Evolutionary conservation across 2,888 invertebrate species (phyloP).

Genomic region (Beris chalybata): DNA sequence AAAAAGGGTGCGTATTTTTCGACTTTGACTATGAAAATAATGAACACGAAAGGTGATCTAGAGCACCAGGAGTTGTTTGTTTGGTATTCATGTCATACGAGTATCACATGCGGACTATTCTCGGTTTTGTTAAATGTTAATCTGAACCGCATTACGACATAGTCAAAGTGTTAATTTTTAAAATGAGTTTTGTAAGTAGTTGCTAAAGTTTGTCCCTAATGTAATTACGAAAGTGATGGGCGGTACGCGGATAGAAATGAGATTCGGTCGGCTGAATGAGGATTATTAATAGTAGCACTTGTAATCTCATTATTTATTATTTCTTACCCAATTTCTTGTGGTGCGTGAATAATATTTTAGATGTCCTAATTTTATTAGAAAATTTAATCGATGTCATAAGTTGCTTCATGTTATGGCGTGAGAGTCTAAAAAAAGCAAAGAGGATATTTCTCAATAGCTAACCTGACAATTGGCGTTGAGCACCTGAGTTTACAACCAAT

Average conservation of each 20-base stretch:
- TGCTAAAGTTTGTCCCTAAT: not conserved
- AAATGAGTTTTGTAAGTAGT: not conserved
- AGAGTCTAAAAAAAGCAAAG: too few species aligned
- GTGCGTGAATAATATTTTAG: too few species aligned
- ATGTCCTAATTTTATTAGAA: too few species aligned
- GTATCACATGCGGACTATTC: conserved; percentile 22
- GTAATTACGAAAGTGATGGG: conserved; percentile 11
- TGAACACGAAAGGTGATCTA: conserved; percentile 21
- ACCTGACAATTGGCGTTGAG: too few species aligned
- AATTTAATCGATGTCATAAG: too few species aligned
- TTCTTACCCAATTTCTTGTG: too few species aligned
- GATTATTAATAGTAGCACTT: too few species aligned
- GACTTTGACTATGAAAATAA: conserved; percentile 6
- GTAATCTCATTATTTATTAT: too few species aligned
- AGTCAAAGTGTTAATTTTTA: conserved; percentile 17
- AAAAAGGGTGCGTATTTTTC: conserved; percentile 21
- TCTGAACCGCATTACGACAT: conserved; percentile 12
- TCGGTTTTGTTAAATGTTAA: conserved; percentile 3
- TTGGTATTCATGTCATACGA: conserved; percentile 25
- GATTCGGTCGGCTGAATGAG: too few species aligned
- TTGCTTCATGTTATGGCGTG: too few species aligned
- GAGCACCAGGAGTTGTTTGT: conserved; percentile 14
- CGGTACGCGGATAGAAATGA: not conserved
- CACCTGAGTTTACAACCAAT: too few species aligned
- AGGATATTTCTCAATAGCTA: too few species aligned